phyloP scores from a whole-genome alignment of 2,797 vertebrate genomes.

The Bovichtus variegatus region DNA sequence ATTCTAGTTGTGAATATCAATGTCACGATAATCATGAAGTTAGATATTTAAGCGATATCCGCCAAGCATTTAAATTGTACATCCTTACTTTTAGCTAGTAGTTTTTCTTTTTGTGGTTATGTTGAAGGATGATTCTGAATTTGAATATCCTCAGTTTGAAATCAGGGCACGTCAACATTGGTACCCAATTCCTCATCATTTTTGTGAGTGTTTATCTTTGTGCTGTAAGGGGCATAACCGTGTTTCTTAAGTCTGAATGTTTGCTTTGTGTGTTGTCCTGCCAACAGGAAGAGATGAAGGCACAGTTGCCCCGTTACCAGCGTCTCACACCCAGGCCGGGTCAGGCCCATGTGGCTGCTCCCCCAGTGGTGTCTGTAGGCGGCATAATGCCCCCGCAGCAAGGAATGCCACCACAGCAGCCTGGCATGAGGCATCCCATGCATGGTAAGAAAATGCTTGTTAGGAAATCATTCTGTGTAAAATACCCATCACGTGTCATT shows the following conservation, averaged over 20 bases:
- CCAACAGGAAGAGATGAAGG: conserved; percentile 94
- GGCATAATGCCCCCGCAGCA: conserved; percentile 95
- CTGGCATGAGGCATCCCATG: conserved; percentile 97
- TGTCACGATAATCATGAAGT: background rate
- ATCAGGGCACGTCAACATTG: conserved; percentile 60
- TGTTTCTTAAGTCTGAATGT: conserved; percentile 65
- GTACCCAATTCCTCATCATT: conserved; percentile 53
- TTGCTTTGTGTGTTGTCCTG: conserved; percentile 59
- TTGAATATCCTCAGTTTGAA: conserved; percentile 66
- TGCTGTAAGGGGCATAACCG: conserved; percentile 52
- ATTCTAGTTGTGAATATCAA: background rate
- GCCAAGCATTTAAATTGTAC: background rate
- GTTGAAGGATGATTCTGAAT: conserved; percentile 63
- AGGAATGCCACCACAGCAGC: conserved; percentile 94
- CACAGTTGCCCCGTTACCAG: conserved; percentile 96
- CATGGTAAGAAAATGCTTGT: conserved; percentile 86
- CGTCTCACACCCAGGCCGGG: conserved; percentile 92
- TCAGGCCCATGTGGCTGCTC: conserved; percentile 90
- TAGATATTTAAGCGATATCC: background rate
- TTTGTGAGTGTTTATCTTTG: conserved; percentile 61
- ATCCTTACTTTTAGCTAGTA: conserved; percentile 25
- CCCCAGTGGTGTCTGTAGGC: conserved; percentile 91
- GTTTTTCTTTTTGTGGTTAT: conserved; percentile 57
- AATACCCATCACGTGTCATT: background rate
- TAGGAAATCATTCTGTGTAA: background rate